Conservation (phyloP, 1,140 invertebrate species). For the Cydia amplana region DNA sequence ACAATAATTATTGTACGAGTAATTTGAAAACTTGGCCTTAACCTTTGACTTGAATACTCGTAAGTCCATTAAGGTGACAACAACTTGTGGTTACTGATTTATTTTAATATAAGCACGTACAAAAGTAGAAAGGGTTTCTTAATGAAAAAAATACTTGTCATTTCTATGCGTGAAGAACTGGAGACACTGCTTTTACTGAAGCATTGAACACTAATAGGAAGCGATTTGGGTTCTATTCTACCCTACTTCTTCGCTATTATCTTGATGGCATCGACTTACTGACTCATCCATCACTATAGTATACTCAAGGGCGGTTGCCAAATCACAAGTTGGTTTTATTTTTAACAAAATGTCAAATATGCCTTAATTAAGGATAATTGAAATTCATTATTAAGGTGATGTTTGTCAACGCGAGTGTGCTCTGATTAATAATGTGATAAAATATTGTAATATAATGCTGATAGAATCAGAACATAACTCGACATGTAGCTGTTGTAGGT, state of each 20-base stretch:
- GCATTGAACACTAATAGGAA: slow-evolving; percentile 4
- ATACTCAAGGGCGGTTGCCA: slow-evolving; percentile 19
- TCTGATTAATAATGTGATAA: neutral
- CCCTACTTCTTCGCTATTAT: neutral
- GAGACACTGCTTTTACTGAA: neutral
- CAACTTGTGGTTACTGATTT: neutral
- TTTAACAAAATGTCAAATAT: neutral
- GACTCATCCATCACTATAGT: slow-evolving; percentile 2
- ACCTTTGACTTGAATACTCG: slow-evolving; percentile 24
- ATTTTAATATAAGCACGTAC: neutral
- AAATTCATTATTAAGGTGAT: neutral
- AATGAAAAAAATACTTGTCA: neutral
- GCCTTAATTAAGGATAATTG: neutral
- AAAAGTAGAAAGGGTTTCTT: neutral
- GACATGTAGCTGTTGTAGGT: no score
- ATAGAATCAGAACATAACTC: no score
- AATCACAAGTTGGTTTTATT: neutral
- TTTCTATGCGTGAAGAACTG: neutral
- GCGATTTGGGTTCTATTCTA: neutral
- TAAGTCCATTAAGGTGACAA: neutral
- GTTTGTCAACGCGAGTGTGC: neutral
- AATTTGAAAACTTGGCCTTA: slow-evolving; percentile 19
- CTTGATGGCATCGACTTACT: slow-evolving; percentile 21
- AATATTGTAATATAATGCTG: neutral
- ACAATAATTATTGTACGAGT: slow-evolving; percentile 28